A percentile compares a stretch with the other conserved stretches of the same genome.
Evolutionary conservation across 2,797 vertebrate genomes (phyloP).

Genomic region (Clamator glandarius): DNA sequence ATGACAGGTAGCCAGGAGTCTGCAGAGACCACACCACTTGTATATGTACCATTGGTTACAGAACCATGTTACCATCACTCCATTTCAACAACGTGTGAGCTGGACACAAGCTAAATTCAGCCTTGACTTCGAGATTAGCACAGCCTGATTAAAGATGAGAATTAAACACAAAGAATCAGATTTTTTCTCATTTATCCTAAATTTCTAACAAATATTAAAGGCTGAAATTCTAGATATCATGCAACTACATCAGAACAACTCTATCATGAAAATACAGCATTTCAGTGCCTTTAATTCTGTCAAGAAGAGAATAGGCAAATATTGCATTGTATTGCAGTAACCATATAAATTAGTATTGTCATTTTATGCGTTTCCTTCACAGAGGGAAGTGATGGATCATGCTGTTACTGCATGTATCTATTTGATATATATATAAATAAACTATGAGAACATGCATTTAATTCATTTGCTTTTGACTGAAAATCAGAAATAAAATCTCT

Average conservation of each 20-base stretch:
- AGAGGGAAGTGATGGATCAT: background rate
- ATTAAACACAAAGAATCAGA: background rate
- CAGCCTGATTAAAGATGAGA: background rate
- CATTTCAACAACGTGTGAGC: rapidly evolving
- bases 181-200: background rate
- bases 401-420: background rate
- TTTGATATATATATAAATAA: background rate
- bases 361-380: background rate
- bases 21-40: background rate
- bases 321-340: background rate
- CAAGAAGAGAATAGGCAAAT: background rate
- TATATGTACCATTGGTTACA: background rate
- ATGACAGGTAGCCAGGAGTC: background rate
- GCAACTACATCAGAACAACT: background rate
- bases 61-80: background rate
- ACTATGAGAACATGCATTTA: background rate
- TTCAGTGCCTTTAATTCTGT: background rate
- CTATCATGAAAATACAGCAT: background rate
- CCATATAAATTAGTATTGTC: background rate
- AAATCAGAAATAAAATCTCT: constrained; percentile 2
- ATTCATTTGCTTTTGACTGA: constrained; percentile 6
- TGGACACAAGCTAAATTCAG: background rate
- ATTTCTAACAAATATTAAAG: background rate
- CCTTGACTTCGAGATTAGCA: background rate
- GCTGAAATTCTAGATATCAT: background rate